A percentile compares a stretch with the other conserved stretches of the same genome.
Conservation (phyloP, 2,113 vertebrate species). For the Himantopus leucocephalus region DNA sequence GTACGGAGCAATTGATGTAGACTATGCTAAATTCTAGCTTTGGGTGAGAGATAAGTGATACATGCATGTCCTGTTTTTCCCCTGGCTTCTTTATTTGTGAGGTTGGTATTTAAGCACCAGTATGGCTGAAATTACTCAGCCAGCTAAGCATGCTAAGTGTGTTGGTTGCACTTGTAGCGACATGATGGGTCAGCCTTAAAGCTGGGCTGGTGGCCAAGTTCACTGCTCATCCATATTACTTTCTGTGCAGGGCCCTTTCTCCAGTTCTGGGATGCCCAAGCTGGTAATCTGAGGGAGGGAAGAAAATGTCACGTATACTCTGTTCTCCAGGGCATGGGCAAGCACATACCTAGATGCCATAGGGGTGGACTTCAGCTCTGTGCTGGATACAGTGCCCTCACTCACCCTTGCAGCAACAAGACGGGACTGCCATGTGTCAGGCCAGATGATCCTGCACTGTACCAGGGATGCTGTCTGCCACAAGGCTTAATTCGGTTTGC, state of each 20-base stretch:
- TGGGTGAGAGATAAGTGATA: not conserved
- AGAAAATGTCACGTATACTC: not conserved
- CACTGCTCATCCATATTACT: not conserved
- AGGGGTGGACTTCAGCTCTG: not conserved
- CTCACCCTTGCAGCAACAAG: not conserved
- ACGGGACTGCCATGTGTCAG: fast-evolving
- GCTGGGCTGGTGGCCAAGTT: not conserved
- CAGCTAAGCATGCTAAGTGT: not conserved
- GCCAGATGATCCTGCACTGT: not conserved
- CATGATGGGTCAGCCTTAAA: not conserved
- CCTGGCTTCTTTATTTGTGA: not conserved
- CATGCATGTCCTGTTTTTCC: not conserved
- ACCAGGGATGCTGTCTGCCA: not conserved
- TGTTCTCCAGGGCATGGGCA: not conserved
- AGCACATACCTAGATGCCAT: not conserved
- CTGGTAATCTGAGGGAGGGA: not conserved
- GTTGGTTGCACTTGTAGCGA: not conserved
- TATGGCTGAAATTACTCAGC: not conserved
- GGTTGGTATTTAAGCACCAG: not conserved
- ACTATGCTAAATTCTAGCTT: not conserved
- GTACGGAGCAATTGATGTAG: not conserved
- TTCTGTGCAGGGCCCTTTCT: not conserved
- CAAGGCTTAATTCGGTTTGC: not conserved
- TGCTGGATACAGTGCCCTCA: not conserved
- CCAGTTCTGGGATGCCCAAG: not conserved